These are phyloP conservation scores for Ectobius pallidus DNA, from an alignment of 2,888 invertebrate genomes.

Conservation along the genomic window DNA sequence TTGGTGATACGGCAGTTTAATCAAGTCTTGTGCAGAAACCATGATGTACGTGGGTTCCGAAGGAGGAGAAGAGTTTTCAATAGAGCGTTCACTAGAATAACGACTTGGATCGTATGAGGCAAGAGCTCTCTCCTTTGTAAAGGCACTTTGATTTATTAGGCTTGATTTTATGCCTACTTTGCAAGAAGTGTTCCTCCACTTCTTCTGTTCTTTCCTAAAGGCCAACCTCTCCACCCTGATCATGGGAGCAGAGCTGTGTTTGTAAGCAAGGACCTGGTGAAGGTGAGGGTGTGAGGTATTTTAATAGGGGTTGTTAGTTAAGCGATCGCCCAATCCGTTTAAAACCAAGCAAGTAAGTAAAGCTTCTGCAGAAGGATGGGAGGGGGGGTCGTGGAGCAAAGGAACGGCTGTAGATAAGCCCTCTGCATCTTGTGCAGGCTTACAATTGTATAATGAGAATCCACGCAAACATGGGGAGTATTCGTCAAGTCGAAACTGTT, in stretches of 20 bases:
- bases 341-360: conserved; percentile 20
- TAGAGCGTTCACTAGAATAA: not conserved
- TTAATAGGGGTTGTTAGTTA: conserved; percentile 33
- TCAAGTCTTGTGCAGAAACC: no score
- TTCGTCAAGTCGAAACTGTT: not conserved
- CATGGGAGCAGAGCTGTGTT: not conserved
- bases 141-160: conserved; percentile 17
- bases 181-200: not conserved
- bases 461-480: not conserved
- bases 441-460: not conserved
- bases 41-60: no score
- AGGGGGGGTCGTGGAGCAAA: no score
- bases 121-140: not conserved
- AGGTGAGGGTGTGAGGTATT: conserved; percentile 2
- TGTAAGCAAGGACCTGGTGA: not conserved
- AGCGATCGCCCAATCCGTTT: conserved; percentile 39
- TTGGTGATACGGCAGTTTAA: no score
- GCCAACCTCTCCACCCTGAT: not conserved
- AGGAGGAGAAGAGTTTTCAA: no score
- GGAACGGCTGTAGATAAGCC: not conserved
- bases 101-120: not conserved
- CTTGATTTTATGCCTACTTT: conserved; percentile 25
- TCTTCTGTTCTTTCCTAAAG: not conserved
- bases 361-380: not conserved
- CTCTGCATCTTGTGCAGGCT: not conserved